Evolutionary conservation across 2,888 invertebrate species (phyloP).

Genomic region (Apamea monoglypha): DNA sequence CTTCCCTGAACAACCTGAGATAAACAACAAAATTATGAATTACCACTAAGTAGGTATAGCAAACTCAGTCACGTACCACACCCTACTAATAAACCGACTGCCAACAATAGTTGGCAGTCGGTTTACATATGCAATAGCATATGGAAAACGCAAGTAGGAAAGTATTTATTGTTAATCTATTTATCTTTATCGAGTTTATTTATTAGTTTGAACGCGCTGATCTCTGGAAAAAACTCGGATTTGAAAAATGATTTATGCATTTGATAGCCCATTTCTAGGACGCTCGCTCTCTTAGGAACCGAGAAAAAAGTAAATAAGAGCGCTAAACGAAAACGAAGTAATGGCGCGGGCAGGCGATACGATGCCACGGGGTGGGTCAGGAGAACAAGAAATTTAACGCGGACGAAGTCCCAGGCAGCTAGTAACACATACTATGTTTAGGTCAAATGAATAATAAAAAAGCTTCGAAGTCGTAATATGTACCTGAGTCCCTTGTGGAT

Average conservation of each 20-base stretch:
- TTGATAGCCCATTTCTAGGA: background rate
- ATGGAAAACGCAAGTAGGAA: background rate
- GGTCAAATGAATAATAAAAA: constrained; percentile 73
- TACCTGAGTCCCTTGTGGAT: constrained; percentile 90
- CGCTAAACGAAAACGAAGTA: background rate
- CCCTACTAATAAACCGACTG: background rate
- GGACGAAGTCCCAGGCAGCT: background rate
- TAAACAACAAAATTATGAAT: background rate
- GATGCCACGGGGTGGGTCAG: too few relatives aligned
- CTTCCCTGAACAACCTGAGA: constrained; percentile 93
- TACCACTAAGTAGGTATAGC: background rate
- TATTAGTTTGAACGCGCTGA: background rate
- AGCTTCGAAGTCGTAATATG: background rate
- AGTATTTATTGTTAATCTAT: background rate
- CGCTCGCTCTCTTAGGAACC: background rate
- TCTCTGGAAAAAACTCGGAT: too few relatives aligned
- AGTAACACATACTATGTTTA: background rate
- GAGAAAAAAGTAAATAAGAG: background rate
- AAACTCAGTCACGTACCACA: background rate
- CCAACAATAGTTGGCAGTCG: too few relatives aligned
- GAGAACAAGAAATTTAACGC: background rate
- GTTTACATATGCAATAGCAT: too few relatives aligned
- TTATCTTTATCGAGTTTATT: background rate
- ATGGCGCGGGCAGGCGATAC: too few relatives aligned
- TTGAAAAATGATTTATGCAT: background rate